phyloP scores from a whole-genome alignment of 2,113 vertebrate genomes.

The Erinaceus europaeus region DNA sequence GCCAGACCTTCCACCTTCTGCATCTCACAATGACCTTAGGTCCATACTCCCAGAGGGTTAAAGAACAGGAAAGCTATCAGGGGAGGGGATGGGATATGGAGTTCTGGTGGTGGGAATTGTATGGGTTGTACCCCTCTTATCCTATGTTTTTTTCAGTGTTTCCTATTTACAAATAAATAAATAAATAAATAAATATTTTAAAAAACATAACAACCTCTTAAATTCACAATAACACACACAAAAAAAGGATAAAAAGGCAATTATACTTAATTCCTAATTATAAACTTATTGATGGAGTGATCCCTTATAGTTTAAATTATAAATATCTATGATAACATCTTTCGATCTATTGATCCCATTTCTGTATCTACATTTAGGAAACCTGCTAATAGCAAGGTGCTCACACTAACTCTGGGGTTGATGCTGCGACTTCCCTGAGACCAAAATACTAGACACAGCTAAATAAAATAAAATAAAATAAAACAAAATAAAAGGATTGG shows the following conservation, averaged over 20 bases:
- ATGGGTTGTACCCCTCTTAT: too few relatives aligned
- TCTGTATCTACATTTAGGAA: not conserved
- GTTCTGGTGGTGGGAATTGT: too few relatives aligned
- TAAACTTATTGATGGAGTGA: not conserved
- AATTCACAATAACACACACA: conserved; percentile 23
- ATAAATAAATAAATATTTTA: too few relatives aligned
- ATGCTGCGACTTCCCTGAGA: too few relatives aligned
- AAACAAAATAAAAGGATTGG: not conserved
- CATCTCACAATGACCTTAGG: too few relatives aligned
- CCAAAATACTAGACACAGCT: not conserved
- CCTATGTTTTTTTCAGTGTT: too few relatives aligned
- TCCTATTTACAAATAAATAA: too few relatives aligned
- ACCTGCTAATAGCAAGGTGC: not conserved
- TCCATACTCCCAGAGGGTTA: too few relatives aligned
- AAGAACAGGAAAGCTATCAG: too few relatives aligned
- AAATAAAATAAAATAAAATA: not conserved
- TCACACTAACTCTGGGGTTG: not conserved
- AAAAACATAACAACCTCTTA: too few relatives aligned
- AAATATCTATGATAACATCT: not conserved
- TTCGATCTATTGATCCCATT: conserved; percentile 22
- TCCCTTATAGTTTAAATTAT: not conserved
- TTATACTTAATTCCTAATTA: not conserved
- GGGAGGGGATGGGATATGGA: too few relatives aligned
- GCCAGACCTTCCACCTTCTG: too few relatives aligned
- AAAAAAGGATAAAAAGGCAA: not conserved